phyloP scores from a whole-genome alignment of 2,888 invertebrate species.

The Ophonus ardosiacus region DNA sequence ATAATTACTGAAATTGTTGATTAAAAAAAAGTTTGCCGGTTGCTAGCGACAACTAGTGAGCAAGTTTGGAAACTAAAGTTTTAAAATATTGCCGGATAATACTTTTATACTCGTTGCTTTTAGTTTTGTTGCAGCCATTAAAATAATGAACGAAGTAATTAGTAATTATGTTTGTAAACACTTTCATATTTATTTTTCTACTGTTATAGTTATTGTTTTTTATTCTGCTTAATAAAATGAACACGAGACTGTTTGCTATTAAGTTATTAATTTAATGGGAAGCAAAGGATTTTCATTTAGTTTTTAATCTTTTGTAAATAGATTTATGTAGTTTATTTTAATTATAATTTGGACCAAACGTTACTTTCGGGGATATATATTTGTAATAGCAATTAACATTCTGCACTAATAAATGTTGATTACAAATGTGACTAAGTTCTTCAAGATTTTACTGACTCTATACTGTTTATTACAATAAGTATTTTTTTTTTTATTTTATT shows the following conservation, averaged over 20 bases:
- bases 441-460: no score
- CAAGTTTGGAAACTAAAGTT: constrained; percentile 44
- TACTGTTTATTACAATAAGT: no score
- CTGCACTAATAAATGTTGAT: no score
- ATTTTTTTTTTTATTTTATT: no score
- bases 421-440: no score
- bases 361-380: no score
- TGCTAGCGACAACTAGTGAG: constrained; percentile 59
- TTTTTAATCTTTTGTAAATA: neutral
- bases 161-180: constrained; percentile 49
- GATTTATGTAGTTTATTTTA: neutral
- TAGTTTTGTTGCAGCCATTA: constrained; percentile 46
- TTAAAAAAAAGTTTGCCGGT: constrained; percentile 60
- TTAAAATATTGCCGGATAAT: constrained; percentile 24
- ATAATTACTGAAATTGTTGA: constrained; percentile 62
- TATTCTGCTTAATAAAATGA: constrained; percentile 6
- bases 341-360: no score
- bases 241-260: constrained; percentile 5
- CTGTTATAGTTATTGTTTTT: constrained; percentile 12
- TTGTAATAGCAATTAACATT: no score
- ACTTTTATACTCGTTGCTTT: constrained; percentile 33
- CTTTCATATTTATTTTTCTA: constrained; percentile 43
- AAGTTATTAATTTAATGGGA: constrained; percentile 6
- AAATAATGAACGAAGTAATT: constrained; percentile 41
- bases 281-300: neutral